These are phyloP conservation scores for Aricia agestis DNA, from an alignment of 1,140 invertebrate genomes.

Conservation along the genomic window DNA sequence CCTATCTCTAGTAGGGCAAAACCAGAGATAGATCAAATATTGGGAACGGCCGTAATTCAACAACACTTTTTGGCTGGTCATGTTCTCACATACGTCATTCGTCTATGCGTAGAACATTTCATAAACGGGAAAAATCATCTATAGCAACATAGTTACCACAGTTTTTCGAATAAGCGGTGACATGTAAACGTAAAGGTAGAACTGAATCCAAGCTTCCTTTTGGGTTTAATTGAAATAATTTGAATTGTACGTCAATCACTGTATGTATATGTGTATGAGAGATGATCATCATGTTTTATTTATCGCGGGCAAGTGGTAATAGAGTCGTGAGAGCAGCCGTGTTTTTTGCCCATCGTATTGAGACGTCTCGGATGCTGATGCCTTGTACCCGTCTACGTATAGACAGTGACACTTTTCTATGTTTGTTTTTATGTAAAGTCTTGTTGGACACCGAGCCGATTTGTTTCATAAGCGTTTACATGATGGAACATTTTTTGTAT, in stretches of 20 bases:
- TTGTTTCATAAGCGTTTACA: not conserved
- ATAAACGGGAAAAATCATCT: no score
- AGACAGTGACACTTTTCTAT: slow-evolving; percentile 59
- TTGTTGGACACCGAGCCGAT: slow-evolving; percentile 17
- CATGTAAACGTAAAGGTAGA: not conserved
- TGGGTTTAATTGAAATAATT: slow-evolving; percentile 6
- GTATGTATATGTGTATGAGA: slow-evolving; percentile 52
- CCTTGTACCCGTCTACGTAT: slow-evolving; percentile 68
- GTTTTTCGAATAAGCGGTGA: no score
- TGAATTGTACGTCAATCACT: slow-evolving; percentile 1
- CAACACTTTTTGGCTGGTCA: no score
- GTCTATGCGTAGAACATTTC: no score
- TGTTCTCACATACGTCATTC: no score
- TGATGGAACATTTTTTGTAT: not conserved
- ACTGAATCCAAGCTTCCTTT: slow-evolving; percentile 14
- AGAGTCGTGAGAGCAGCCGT: slow-evolving; percentile 70
- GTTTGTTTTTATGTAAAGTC: slow-evolving; percentile 35
- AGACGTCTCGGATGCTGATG: slow-evolving; percentile 72
- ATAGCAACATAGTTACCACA: no score
- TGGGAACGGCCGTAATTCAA: no score
- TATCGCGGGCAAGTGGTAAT: slow-evolving; percentile 71
- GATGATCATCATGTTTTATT: slow-evolving; percentile 75
- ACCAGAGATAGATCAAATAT: no score
- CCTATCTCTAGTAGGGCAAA: no score
- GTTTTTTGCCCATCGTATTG: slow-evolving; percentile 71